Percentiles rank a stretch among this genome's conserved stretches.
These are phyloP conservation scores for Mystacornis crossleyi DNA, from an alignment of 2,113 vertebrate species.

Conservation along the genomic window DNA sequence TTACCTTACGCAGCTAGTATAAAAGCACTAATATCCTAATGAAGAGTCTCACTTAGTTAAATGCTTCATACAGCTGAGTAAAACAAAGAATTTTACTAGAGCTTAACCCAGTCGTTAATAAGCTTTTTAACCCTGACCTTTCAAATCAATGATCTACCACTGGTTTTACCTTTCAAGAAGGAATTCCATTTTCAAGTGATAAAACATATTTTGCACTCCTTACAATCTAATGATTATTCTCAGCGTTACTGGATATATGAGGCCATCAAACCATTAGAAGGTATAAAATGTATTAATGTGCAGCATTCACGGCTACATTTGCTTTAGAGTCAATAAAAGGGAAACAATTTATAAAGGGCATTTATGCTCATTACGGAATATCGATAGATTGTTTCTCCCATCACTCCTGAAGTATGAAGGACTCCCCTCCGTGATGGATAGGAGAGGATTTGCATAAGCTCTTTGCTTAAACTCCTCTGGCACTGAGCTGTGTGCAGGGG, in stretches of 20 bases:
- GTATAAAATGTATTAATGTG: constrained; percentile 73
- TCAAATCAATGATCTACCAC: constrained; percentile 74
- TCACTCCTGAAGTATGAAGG: constrained; percentile 61
- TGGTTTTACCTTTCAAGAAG: constrained; percentile 76
- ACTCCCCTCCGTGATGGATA: constrained; percentile 39
- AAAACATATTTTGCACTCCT: constrained; percentile 73
- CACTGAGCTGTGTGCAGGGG: neutral
- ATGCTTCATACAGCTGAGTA: constrained; percentile 68
- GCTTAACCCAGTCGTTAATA: constrained; percentile 75
- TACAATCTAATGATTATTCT: constrained; percentile 70
- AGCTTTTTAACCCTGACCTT: constrained; percentile 77
- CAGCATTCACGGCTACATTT: constrained; percentile 69
- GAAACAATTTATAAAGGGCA: constrained; percentile 72
- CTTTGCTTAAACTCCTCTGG: neutral
- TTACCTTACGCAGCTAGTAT: constrained; percentile 34
- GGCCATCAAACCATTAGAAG: constrained; percentile 75
- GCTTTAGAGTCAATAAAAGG: constrained; percentile 78
- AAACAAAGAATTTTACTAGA: constrained; percentile 66
- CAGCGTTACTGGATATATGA: constrained; percentile 66
- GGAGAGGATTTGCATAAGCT: constrained; percentile 31
- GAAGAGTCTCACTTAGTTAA: constrained; percentile 70
- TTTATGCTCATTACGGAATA: constrained; percentile 67
- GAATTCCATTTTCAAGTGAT: constrained; percentile 74
- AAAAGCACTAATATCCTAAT: constrained; percentile 59
- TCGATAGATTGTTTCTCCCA: constrained; percentile 68